Evolutionary conservation across 2,113 vertebrate species (phyloP), one percentile per base, ranked within the genome.

Genomic region (Paedocypris sp.): DNA sequence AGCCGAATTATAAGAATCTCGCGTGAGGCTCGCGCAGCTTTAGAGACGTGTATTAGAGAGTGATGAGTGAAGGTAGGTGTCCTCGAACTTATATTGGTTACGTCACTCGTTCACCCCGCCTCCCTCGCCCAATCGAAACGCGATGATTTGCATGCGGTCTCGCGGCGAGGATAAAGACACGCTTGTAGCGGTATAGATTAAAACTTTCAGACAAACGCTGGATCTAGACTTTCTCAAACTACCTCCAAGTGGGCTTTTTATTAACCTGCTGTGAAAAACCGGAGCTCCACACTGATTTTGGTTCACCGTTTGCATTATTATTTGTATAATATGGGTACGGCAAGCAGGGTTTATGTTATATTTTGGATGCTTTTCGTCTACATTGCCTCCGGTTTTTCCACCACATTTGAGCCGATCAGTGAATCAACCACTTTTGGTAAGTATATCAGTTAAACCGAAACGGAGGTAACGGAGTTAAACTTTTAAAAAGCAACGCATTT

Each of bases 291-390:
- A 12, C 10, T 12, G 19, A 31, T 31, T 3, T 22, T 35, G 11
- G 7, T 35, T 16, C 15, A 33, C 19, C 23, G n/a, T 15, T 10
- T 10, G 11, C 11, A n/a, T 19, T 54, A 51, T 29, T 58, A 25
- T 11, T 25, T 3, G 11, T 13, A 12, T 74, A 85, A 79, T 66
- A 87, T 86, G 86, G 83, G 79, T 64, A 80, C 70, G 52, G 60
- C 70, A 75, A 77, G 67, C 19, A 60, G 69, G 3, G 15, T 4
- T 45, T 67, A 84, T 72, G 68, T 80, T 18, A 54, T 79, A 26
- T 49, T 77, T 71, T 86, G 83, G 83, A 85, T 86, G 70, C 73
- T 68, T 75, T 79, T 78, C 62, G 67, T 63, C 18, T 77, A 75
- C 39, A 59, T 79, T 43, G 71, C 64, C 59, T 69, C 57, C 56